Conservation (phyloP, 1,140 invertebrate species). For the Lucilia sericata region DNA sequence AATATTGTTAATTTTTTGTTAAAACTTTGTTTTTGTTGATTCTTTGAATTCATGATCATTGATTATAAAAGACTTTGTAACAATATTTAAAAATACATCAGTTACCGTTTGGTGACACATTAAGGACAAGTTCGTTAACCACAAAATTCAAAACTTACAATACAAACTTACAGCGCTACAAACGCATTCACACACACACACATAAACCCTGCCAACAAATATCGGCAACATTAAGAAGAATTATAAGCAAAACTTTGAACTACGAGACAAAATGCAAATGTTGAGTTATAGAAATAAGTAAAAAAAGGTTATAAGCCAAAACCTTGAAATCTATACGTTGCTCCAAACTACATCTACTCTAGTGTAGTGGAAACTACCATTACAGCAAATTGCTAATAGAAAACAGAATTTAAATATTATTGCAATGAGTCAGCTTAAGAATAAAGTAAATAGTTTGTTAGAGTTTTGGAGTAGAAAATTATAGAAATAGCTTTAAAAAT, state of each 20-base stretch:
- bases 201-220: background rate
- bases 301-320: constrained; percentile 39
- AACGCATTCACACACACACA: background rate
- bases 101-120: constrained; percentile 43
- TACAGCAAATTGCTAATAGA: background rate
- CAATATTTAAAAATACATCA: constrained; percentile 43
- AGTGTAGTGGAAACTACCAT: background rate
- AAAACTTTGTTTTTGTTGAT: background rate
- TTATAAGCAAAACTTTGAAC: constrained; percentile 31
- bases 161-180: background rate
- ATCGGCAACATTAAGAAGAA: constrained; percentile 21
- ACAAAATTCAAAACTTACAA: constrained; percentile 2
- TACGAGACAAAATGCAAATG: background rate
- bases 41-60: constrained; percentile 44
- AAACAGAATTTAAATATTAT: background rate
- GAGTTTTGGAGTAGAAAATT: background rate
- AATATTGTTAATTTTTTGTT: background rate
- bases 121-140: constrained; percentile 44
- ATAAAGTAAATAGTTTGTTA: background rate
- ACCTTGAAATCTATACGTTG: constrained; percentile 32
- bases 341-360: background rate
- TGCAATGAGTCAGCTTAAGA: background rate
- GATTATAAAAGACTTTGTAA: constrained; percentile 41
- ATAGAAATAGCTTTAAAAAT: no score
- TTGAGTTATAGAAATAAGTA: background rate